Evolutionary conservation across 2,113 vertebrate genomes (phyloP), one percentile per base, ranked within the genome.

Genomic region (Brachirus orientalis): DNA sequence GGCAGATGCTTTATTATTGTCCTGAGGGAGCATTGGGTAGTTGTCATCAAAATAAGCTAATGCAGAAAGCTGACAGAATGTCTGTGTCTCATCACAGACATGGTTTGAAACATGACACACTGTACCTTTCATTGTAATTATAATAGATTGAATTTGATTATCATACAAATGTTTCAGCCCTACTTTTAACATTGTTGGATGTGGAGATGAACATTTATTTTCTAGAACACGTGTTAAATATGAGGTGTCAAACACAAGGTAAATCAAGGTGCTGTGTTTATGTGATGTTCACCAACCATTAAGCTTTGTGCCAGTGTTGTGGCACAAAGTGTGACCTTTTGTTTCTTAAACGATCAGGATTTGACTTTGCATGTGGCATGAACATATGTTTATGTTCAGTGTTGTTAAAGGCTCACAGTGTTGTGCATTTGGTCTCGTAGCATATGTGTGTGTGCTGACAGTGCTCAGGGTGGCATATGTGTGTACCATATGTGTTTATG

Each of bases 401-500:
- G 12, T 5, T 40, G 8, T 40, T 0, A 8, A 10, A 13, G 44
- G 16, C 14, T 45, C 44, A 17, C 14, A n/a, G 16, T 45, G 14
- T n/a, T 8, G 43, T 45, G 43, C 40, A 41, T 1, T 45, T 3
- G 16, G 14, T n/a, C 44, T 50, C 3, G 3, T 18, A 14, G 44
- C 13, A 38, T 50, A 65, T 63, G 60, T 74, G 58, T 50, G 11
- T 54, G 10, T 75, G 82, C 48, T 45, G 59, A 68, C 53, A 20
- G n/a, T 38, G 62, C 52, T 67, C 56, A 62, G 13, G 44, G 63
- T n/a, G 54, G 67, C 87, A 87, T 90, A 87, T 90, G 89, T 72
- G 51, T 54, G 55, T 37, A 36, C 69, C 88, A 90, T 91, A 85
- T 92, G 90, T 90, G 90, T 90, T 92, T 84, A 85, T 20, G 46